Conservation (phyloP, 1,140 invertebrate species). For the Megalopta genalis region DNA sequence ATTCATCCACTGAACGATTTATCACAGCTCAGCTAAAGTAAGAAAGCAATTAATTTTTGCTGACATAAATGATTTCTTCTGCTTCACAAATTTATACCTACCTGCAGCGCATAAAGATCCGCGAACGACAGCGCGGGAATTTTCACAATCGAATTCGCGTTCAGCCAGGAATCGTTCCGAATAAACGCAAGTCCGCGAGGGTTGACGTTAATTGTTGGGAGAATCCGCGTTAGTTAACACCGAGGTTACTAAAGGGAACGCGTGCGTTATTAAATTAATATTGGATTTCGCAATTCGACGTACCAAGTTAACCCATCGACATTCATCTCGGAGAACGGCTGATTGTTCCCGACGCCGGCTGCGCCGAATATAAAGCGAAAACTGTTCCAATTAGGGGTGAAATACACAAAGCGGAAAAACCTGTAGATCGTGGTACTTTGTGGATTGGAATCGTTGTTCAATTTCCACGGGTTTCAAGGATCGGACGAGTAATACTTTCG, state of each 20-base stretch:
- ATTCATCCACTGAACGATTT: too few relatives aligned
- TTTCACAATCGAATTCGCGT: too few relatives aligned
- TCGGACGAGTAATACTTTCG: too few relatives aligned
- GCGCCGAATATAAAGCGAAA: too few relatives aligned
- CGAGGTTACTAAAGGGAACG: not conserved
- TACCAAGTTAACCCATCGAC: constrained; percentile 4
- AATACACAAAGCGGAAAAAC: not conserved
- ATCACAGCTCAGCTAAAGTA: too few relatives aligned
- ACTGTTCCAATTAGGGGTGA: not conserved
- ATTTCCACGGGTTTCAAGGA: not conserved
- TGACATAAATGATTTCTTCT: too few relatives aligned
- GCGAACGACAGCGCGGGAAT: too few relatives aligned
- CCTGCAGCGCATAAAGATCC: too few relatives aligned
- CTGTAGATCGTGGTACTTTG: not conserved
- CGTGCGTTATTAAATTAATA: constrained; percentile 8
- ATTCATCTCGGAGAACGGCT: not conserved
- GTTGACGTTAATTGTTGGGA: not conserved
- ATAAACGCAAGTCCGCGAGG: too few relatives aligned
- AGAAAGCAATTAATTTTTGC: too few relatives aligned
- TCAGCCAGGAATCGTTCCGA: too few relatives aligned
- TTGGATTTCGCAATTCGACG: constrained; percentile 1
- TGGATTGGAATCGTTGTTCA: not conserved
- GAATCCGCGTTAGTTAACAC: not conserved
- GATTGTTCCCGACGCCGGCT: not conserved
- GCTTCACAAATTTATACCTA: too few relatives aligned